Evolutionary conservation across 2,113 vertebrate species (phyloP).

Genomic region (Cyanocitta stelleri): DNA sequence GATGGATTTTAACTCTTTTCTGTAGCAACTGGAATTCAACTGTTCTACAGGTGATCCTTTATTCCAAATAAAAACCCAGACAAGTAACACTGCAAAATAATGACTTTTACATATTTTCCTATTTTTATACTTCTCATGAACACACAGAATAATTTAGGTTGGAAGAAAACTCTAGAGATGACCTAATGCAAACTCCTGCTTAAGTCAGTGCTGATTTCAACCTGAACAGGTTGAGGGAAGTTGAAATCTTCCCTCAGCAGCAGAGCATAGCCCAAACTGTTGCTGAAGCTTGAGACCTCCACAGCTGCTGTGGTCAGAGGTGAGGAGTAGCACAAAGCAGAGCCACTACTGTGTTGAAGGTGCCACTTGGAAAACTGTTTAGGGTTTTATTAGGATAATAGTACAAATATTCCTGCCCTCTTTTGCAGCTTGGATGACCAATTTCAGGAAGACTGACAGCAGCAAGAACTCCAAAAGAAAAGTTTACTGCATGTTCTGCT

Average conservation of each 20-base stretch:
- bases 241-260: neutral
- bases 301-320: neutral
- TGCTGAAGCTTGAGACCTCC: neutral
- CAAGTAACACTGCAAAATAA: neutral
- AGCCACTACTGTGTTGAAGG: fast-evolving
- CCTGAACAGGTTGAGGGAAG: neutral
- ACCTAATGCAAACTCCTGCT: neutral
- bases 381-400: neutral
- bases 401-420: neutral
- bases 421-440: neutral
- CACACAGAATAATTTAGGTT: neutral
- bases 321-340: neutral
- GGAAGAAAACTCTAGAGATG: neutral
- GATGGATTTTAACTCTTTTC: neutral
- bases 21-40: neutral
- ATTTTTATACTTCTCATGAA: neutral
- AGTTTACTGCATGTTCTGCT: neutral
- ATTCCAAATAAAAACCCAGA: neutral
- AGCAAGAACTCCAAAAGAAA: neutral
- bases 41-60: neutral
- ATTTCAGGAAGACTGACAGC: neutral
- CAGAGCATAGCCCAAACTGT: neutral
- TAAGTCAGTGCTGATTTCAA: neutral
- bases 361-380: neutral
- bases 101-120: neutral